Percentiles rank a stretch among this genome's conserved stretches.
Conservation (phyloP, 2,113 vertebrate species). For the Cichladusa arquata region DNA sequence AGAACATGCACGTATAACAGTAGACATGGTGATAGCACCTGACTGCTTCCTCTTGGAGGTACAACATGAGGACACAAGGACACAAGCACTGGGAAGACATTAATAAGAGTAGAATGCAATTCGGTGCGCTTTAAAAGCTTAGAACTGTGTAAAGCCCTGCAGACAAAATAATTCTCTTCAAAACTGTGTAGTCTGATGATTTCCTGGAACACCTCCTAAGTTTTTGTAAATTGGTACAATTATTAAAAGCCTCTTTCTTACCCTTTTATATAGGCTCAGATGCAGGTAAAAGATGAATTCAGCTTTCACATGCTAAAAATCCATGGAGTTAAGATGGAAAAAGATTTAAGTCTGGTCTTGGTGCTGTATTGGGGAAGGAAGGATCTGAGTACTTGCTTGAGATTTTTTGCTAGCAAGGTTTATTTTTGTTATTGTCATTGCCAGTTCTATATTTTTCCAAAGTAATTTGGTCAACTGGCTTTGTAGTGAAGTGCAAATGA, state of each 20-base stretch:
- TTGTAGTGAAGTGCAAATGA: neutral
- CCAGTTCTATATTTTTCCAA: neutral
- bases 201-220: neutral
- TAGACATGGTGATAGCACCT: neutral
- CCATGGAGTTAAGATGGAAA: neutral
- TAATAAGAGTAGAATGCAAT: neutral
- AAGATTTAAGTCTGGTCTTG: neutral
- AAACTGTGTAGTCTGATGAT: neutral
- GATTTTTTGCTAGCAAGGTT: neutral
- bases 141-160: neutral
- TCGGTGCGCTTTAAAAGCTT: neutral
- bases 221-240: neutral
- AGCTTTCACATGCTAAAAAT: neutral
- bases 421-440: neutral
- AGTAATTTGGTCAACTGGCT: neutral
- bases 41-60: neutral
- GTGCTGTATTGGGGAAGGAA: neutral
- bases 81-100: neutral
- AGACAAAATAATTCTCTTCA: neutral
- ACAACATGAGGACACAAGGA: neutral
- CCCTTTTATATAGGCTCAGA: neutral
- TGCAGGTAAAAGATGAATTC: neutral
- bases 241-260: neutral
- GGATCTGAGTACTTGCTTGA: neutral
- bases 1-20: neutral